These are phyloP conservation scores for Platichthys flesus DNA, from an alignment of 2,113 vertebrate genomes.

Conservation along the genomic window DNA sequence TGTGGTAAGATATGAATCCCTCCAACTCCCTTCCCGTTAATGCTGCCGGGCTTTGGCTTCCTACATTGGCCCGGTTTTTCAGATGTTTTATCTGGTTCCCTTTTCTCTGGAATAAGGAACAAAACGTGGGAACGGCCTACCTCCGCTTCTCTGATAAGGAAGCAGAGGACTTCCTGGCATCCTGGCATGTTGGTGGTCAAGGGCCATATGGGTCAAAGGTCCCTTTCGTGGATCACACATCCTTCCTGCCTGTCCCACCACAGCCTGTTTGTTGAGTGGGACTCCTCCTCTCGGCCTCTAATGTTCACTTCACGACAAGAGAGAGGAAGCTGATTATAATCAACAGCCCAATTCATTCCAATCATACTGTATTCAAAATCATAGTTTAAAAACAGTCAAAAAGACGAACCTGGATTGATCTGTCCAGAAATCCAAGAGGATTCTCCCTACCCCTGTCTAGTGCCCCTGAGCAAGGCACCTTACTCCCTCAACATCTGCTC, in stretches of 20 bases:
- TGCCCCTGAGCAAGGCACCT: no score
- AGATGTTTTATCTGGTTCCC: conserved; percentile 46
- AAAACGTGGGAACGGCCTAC: conserved; percentile 59
- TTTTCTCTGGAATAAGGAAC: conserved; percentile 45
- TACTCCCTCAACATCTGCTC: no score
- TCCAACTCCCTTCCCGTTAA: conserved; percentile 21
- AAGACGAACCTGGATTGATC: no score
- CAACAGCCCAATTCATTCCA: no score
- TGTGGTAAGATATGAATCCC: not conserved
- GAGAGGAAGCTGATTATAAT: no score
- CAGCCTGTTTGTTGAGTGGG: conserved; percentile 39
- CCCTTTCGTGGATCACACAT: conserved; percentile 42
- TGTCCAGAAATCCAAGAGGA: no score
- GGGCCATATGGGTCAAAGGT: conserved; percentile 56
- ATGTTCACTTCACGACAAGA: no score
- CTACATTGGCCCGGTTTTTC: conserved; percentile 31
- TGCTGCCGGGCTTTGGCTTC: conserved; percentile 53
- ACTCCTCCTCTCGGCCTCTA: no score
- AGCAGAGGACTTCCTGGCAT: conserved; percentile 61
- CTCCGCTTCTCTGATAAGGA: conserved; percentile 64
- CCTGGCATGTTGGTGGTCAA: conserved; percentile 35
- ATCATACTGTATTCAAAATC: no score
- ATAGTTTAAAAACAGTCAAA: no score
- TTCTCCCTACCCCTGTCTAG: no score
- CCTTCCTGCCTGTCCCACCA: conserved; percentile 53